Evolutionary conservation across 2,888 invertebrate species (phyloP), one percentile per base, ranked within the genome.

Genomic region (Dryomyza anilis): DNA sequence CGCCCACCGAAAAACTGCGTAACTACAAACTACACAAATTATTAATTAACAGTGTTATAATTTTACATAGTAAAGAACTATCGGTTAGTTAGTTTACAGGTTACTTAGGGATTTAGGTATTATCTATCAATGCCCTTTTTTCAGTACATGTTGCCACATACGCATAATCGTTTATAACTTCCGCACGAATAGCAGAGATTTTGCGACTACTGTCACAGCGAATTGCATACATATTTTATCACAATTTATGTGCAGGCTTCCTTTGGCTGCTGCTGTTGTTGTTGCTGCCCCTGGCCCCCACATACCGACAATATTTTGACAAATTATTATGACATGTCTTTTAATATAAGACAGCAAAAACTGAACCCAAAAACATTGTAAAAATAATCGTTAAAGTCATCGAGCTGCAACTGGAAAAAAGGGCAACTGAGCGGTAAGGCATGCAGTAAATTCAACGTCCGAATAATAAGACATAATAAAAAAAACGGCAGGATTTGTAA

Each of bases 401-500:
- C 48, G 59, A 60, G 48, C 57, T 25, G 57, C 57, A 39, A 33
- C 33, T 30, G 12, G 16, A 25, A 52, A 52, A 52, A 30, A 39
- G 19, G 30, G 45, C 59, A 48, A 21, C 59, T 25, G n/a, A 23
- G 36, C 19, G 43, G 48, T 27, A 48, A 30, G 48, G 33, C 46
- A 59, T 33, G 23, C 14, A 48, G 33, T 21, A 64, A 64, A 64
- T 65, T 64, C 58, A 67, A 64, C 67, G 64, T 63, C 64, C 64
- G 65, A 67, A 67, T 67, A 65, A 67, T 67, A 62, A 67, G 67
- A 64, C 64, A 67, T 64, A 60, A n/a, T n/a, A n/a, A n/a, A n/a
- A n/a, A n/a, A 50, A 60, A 60, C 48, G 59, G 59, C 48, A 48
- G 59, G 59, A 46, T 50, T 48, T 50, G 16, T 50, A 60, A 60